phyloP scores from a whole-genome alignment of 2,113 vertebrate genomes.

The Labeo rohita region DNA sequence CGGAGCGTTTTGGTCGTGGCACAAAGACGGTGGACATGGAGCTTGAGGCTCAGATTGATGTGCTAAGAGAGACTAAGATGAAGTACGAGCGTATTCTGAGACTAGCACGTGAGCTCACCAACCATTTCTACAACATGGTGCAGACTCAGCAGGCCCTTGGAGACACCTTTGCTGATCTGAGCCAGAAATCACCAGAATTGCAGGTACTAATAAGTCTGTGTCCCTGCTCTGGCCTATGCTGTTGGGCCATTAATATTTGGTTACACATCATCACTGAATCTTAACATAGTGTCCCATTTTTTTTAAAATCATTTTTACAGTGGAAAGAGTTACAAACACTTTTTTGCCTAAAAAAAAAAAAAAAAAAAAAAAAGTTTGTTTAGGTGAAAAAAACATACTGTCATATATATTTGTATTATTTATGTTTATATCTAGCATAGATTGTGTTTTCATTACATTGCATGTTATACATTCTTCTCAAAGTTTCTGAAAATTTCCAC shows the following conservation, averaged over 20 bases:
- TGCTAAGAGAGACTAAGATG: conserved; percentile 92
- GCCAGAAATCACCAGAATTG: conserved; percentile 97
- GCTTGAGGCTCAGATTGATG: conserved; percentile 94
- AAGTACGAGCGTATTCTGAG: conserved; percentile 92
- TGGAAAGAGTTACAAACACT: background rate
- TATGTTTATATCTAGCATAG: background rate
- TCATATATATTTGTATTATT: background rate
- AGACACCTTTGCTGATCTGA: conserved; percentile 94
- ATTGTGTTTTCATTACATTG: background rate
- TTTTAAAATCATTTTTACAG: background rate
- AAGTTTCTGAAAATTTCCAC: too few relatives aligned
- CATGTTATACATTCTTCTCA: too few relatives aligned
- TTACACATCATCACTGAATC: background rate
- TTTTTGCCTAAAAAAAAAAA: background rate
- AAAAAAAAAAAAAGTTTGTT: background rate
- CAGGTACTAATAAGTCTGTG: conserved; percentile 76
- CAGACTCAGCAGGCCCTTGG: conserved; percentile 97
- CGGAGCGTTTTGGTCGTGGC: conserved; percentile 91
- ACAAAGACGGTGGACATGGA: conserved; percentile 94
- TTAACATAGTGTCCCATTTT: conserved; percentile 2
- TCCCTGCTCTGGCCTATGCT: background rate
- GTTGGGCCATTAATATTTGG: background rate
- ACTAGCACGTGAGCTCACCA: conserved; percentile 86
- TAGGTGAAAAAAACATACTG: background rate
- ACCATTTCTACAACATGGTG: conserved; percentile 95